These are phyloP conservation scores for Novumbra hubbsi DNA, from an alignment of 2,797 vertebrate species.

Conservation along the genomic window DNA sequence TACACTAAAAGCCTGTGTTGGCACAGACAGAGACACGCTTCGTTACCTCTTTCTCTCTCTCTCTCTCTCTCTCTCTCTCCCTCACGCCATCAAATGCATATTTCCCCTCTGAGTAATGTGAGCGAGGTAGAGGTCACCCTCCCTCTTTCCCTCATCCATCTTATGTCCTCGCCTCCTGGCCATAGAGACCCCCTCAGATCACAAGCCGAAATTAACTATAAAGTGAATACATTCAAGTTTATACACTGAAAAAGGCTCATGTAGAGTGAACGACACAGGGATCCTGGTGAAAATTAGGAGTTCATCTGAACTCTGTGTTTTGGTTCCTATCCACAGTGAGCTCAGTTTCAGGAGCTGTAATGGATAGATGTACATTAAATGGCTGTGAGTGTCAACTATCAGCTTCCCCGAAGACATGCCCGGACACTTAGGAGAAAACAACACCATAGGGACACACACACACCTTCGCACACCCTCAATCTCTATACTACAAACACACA, in stretches of 20 bases:
- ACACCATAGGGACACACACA: constrained; percentile 19
- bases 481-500: constrained; percentile 7
- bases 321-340: constrained; percentile 32
- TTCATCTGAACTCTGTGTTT: constrained; percentile 32
- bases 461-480: neutral
- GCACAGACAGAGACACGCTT: constrained; percentile 52
- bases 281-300: neutral
- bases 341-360: constrained; percentile 58
- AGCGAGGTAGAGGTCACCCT: constrained; percentile 4
- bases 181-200: neutral
- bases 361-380: constrained; percentile 56
- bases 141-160: neutral
- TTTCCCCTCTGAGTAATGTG: constrained; percentile 59
- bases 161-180: neutral
- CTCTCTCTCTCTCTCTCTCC: constrained; percentile 29
- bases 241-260: neutral
- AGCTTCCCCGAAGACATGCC: constrained; percentile 53
- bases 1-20: constrained; percentile 58
- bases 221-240: no score
- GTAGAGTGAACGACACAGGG: neutral
- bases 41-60: constrained; percentile 49
- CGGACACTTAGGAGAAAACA: constrained; percentile 48
- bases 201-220: neutral
- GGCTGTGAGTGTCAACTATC: constrained; percentile 54
- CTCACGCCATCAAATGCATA: constrained; percentile 42